These are phyloP conservation scores for Arctia plantaginis DNA, from an alignment of 2,888 invertebrate species.

Conservation along the genomic window DNA sequence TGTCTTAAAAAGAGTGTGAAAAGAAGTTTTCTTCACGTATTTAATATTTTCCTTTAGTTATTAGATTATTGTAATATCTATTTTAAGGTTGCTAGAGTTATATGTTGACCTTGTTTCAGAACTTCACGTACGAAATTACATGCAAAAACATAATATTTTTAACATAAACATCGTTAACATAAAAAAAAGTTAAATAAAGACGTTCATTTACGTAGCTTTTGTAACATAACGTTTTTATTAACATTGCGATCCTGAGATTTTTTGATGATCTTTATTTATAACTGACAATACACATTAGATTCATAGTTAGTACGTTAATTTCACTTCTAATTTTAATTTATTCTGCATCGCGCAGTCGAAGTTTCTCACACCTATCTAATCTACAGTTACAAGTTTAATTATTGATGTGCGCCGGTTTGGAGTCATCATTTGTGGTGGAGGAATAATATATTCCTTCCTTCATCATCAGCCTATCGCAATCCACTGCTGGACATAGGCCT, in stretches of 20 bases:
- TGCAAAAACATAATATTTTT: conserved; percentile 27
- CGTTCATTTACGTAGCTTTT: conserved; percentile 10
- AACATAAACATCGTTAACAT: conserved; percentile 31
- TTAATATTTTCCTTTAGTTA: neutral
- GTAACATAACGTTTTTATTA: conserved; percentile 13
- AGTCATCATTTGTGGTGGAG: neutral
- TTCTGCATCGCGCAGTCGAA: neutral
- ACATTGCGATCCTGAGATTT: conserved; percentile 11
- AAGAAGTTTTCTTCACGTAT: too few species aligned
- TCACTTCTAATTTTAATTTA: neutral
- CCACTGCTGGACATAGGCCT: too few species aligned
- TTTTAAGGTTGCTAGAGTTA: conserved; percentile 9
- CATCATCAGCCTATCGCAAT: too few species aligned
- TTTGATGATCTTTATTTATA: neutral
- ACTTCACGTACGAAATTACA: conserved; percentile 15
- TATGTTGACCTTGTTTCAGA: conserved; percentile 14
- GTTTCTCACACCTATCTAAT: neutral
- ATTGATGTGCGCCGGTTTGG: neutral
- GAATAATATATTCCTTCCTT: too few species aligned
- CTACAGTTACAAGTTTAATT: neutral
- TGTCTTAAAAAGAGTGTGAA: too few species aligned
- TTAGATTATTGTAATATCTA: neutral
- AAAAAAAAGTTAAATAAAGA: conserved; percentile 29
- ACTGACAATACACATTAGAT: neutral
- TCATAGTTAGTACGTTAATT: neutral